Percentiles rank a stretch among this genome's conserved stretches.
phyloP scores from a whole-genome alignment of 2,797 vertebrate genomes.

The Halcyon chelicuti region DNA sequence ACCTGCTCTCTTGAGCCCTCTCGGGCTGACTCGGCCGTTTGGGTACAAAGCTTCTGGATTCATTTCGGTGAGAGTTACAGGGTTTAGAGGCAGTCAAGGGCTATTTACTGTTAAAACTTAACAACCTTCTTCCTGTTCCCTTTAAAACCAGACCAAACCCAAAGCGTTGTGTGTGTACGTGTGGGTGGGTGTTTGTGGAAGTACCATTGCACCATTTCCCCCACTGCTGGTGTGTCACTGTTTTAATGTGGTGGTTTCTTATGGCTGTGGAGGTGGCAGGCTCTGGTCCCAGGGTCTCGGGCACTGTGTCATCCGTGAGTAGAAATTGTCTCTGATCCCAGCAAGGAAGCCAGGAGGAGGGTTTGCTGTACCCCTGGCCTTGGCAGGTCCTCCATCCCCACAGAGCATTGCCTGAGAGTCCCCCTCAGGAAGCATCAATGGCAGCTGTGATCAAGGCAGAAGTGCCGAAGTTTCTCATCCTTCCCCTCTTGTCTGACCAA shows the following conservation, averaged over 20 bases:
- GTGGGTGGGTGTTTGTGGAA: neutral
- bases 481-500: neutral
- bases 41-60: neutral
- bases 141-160: slow-evolving; percentile 16
- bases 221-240: neutral
- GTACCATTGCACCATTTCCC: neutral
- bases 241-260: neutral
- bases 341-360: neutral
- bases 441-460: neutral
- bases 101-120: slow-evolving; percentile 59
- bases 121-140: slow-evolving; percentile 41
- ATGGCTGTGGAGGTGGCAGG: neutral
- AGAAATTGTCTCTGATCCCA: neutral
- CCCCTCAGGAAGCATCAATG: neutral
- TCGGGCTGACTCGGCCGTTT: accelerated
- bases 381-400: neutral
- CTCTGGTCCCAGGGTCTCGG: neutral
- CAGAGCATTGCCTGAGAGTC: neutral
- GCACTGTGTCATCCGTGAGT: neutral
- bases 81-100: slow-evolving; percentile 60
- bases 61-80: neutral
- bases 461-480: neutral
- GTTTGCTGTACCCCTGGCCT: neutral
- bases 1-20: neutral
- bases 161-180: neutral